These are phyloP conservation scores for Toxostoma redivivum DNA, from an alignment of 2,113 vertebrate genomes.

Conservation along the genomic window DNA sequence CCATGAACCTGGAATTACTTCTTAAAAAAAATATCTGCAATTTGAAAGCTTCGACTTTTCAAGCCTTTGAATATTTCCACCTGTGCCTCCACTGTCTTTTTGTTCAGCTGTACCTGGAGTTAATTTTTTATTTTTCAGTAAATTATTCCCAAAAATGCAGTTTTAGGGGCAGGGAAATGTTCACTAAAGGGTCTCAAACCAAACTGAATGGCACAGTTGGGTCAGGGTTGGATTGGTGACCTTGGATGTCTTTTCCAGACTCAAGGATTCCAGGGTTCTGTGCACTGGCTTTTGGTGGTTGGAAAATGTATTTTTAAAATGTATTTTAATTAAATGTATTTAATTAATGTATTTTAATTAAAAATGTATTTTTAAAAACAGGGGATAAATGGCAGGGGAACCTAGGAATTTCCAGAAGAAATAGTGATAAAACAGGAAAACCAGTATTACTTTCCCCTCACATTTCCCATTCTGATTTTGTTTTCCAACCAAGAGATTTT, in stretches of 20 bases:
- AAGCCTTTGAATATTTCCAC: not conserved
- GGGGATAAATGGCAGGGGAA: not conserved
- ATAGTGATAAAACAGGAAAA: not conserved
- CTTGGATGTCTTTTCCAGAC: not conserved
- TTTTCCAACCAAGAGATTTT: not conserved
- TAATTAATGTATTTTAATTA: no score
- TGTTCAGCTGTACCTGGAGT: not conserved
- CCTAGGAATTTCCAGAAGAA: not conserved
- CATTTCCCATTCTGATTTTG: not conserved
- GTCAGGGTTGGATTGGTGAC: not conserved
- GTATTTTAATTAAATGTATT: no score
- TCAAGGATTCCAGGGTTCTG: not conserved
- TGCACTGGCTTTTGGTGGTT: not conserved
- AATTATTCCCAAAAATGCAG: not conserved
- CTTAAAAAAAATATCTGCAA: not conserved
- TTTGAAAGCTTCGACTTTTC: not conserved
- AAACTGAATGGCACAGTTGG: accelerated
- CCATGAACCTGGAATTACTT: not conserved
- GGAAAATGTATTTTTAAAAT: not conserved
- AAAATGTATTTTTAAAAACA: not conserved
- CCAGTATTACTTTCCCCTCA: not conserved
- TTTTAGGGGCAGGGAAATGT: not conserved
- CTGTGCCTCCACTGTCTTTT: not conserved
- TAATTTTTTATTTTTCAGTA: not conserved
- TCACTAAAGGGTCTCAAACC: not conserved